A percentile compares a stretch with the other conserved stretches of the same genome.
phyloP scores from a whole-genome alignment of 2,113 vertebrate genomes.

The Sisor rabdophorus region DNA sequence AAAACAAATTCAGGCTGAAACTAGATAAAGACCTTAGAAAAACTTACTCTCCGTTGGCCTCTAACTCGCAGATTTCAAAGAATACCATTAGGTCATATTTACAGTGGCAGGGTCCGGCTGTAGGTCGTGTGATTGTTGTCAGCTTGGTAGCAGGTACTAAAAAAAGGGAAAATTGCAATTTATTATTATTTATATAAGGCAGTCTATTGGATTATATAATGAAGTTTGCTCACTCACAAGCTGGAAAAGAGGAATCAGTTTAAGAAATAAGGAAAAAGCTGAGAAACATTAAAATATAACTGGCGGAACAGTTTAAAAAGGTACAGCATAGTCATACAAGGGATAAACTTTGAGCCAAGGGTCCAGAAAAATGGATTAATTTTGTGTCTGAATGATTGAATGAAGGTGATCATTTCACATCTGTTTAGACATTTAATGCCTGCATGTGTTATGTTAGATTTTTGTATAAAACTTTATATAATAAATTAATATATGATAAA shows the following conservation, averaged over 20 bases:
- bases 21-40: background rate
- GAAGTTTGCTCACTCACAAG: conserved; percentile 1
- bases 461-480: background rate
- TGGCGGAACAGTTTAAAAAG: conserved; percentile 11
- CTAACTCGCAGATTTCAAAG: conserved; percentile 98
- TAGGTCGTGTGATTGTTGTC: conserved; percentile 80
- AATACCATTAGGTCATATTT: conserved; percentile 95
- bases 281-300: conserved; percentile 18
- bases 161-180: conserved; percentile 28
- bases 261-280: conserved; percentile 4
- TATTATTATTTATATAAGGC: background rate
- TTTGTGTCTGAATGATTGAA: conserved; percentile 30
- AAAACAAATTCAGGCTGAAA: background rate
- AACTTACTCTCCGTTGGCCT: conserved; percentile 96
- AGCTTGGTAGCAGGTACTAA: conserved; percentile 96
- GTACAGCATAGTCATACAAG: conserved; percentile 6
- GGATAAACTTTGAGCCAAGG: conserved; percentile 7
- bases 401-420: conserved; percentile 36
- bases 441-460: background rate
- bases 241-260: conserved; percentile 31
- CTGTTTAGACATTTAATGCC: background rate
- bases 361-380: conserved; percentile 24
- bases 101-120: conserved; percentile 85
- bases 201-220: background rate
- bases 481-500: background rate